Conservation (phyloP, 2,113 vertebrate species). For the Tretioscincus oriximinensis region DNA sequence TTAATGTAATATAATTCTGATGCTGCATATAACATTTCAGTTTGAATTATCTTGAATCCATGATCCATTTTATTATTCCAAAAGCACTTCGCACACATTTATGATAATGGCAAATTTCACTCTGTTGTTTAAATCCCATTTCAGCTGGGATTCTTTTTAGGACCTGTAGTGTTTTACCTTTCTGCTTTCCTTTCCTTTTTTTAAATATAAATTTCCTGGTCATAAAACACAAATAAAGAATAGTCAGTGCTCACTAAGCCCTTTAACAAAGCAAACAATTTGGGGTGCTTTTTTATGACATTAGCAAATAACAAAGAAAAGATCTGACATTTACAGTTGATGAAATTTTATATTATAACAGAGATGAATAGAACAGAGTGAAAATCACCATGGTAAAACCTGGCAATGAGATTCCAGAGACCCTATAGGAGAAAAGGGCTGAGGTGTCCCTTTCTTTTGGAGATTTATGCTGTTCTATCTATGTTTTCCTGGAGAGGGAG, state of each 20-base stretch:
- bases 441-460: slow-evolving; percentile 33
- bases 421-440: slow-evolving; percentile 5
- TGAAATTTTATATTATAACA: slow-evolving; percentile 82
- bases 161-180: too few relatives aligned
- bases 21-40: slow-evolving; percentile 84
- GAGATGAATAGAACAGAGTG: slow-evolving; percentile 77
- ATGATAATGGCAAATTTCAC: slow-evolving; percentile 80
- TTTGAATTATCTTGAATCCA: slow-evolving; percentile 85
- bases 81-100: slow-evolving; percentile 83
- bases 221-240: slow-evolving; percentile 82
- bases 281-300: slow-evolving; percentile 76
- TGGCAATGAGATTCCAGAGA: slow-evolving; percentile 61
- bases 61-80: slow-evolving; percentile 85
- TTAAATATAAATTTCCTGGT: slow-evolving; percentile 59
- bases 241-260: slow-evolving; percentile 76
- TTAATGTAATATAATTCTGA: slow-evolving; percentile 85
- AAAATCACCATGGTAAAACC: slow-evolving; percentile 74
- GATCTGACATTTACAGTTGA: slow-evolving; percentile 86
- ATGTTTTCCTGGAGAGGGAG: slow-evolving; percentile 14
- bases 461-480: slow-evolving; percentile 33
- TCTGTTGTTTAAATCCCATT: slow-evolving; percentile 84
- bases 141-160: slow-evolving; percentile 69
- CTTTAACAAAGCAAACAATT: slow-evolving; percentile 83
- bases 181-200: slow-evolving; percentile 47
- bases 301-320: slow-evolving; percentile 84